Percentiles rank a stretch among this genome's conserved stretches.
Evolutionary conservation across 1,140 invertebrate genomes (phyloP).

Genomic region (Papilio glaucus): DNA sequence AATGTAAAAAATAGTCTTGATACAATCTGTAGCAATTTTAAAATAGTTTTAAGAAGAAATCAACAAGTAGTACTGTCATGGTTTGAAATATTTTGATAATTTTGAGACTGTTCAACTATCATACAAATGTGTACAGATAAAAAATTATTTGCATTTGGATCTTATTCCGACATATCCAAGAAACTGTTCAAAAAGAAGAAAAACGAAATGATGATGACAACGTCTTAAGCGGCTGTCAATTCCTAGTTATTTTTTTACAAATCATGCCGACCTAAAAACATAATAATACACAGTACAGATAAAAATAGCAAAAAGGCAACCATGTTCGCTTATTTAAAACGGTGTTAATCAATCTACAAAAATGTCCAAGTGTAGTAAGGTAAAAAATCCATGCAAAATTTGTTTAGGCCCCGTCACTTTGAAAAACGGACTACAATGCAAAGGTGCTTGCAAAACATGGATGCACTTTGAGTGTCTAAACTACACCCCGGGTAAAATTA

Average conservation of each 20-base stretch:
- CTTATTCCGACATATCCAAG: background rate
- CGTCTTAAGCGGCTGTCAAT: constrained; percentile 28
- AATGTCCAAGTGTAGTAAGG: constrained; percentile 65
- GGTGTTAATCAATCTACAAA: constrained; percentile 36
- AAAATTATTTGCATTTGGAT: background rate
- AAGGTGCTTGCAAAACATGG: constrained; percentile 66
- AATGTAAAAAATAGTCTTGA: too few species aligned
- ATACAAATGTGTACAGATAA: too few species aligned
- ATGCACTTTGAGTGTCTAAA: constrained; percentile 64
- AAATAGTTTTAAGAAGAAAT: too few species aligned
- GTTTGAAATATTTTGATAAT: too few species aligned
- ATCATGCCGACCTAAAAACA: constrained; percentile 28
- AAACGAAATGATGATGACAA: constrained; percentile 17
- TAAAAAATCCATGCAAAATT: constrained; percentile 71
- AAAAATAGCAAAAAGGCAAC: constrained; percentile 29
- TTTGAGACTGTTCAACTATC: too few species aligned
- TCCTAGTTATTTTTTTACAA: constrained; percentile 13
- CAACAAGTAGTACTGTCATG: too few species aligned
- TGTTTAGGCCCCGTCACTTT: constrained; percentile 57
- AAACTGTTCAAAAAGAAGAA: constrained; percentile 17
- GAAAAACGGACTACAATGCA: constrained; percentile 67
- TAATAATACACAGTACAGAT: background rate
- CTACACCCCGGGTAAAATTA: constrained; percentile 66
- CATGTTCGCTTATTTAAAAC: constrained; percentile 27
- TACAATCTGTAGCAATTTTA: too few species aligned